Evolutionary conservation across 1,140 invertebrate species (phyloP).

Genomic region (Tetramorium alpestre): DNA sequence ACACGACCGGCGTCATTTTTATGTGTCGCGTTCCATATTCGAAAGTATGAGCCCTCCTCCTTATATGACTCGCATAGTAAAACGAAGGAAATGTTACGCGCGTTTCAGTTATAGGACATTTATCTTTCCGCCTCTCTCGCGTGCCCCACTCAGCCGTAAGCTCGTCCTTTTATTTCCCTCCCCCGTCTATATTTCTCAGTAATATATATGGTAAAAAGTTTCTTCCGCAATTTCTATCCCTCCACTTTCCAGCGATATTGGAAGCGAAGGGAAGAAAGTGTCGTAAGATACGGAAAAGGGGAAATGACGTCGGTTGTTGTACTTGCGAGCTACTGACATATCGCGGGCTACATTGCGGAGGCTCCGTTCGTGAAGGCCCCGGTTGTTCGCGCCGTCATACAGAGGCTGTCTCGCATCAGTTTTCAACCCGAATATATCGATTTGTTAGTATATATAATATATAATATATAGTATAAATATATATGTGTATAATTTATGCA

Average conservation of each 20-base stretch:
- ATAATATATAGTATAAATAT: conserved; percentile 65
- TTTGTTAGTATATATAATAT: conserved; percentile 62
- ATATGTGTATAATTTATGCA: conserved; percentile 50
- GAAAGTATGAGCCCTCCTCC: neutral
- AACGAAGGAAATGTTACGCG: conserved; percentile 6
- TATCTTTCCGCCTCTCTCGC: neutral
- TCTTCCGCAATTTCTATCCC: neutral
- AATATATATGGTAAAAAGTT: conserved; percentile 7
- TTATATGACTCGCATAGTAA: neutral
- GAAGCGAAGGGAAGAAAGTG: conserved; percentile 16
- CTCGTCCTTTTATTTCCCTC: conserved; percentile 2
- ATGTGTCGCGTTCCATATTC: neutral
- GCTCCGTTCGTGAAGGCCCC: conserved; percentile 49
- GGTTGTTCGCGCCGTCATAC: conserved; percentile 65
- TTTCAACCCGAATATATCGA: conserved; percentile 57
- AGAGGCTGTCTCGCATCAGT: conserved; percentile 66
- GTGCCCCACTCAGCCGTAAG: neutral
- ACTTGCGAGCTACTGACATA: neutral
- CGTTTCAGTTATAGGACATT: conserved; percentile 7
- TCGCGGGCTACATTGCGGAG: conserved; percentile 66
- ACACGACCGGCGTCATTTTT: neutral
- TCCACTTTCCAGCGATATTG: neutral
- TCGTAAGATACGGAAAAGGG: neutral
- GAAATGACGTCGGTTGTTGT: conserved; percentile 23
- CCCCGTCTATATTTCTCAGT: neutral